These are phyloP conservation scores for Halocynthia roretzi DNA, from an alignment of 23 tunicate genomes.

Conservation along the genomic window DNA sequence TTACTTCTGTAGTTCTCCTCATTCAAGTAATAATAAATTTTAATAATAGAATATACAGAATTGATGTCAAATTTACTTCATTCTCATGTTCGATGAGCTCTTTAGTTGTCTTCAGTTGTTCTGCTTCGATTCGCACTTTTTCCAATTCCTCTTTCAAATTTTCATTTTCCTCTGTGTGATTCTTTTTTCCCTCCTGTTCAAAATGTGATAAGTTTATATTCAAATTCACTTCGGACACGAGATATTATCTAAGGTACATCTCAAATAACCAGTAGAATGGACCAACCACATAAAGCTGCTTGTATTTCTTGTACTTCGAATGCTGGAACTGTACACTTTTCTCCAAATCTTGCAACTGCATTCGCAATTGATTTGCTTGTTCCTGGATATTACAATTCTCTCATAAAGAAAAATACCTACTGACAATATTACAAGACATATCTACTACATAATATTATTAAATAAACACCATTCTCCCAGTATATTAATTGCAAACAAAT, in stretches of 20 bases:
- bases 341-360: conserved; percentile 41
- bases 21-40: too few species aligned
- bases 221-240: not conserved
- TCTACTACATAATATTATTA: too few species aligned
- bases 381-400: conserved; percentile 19
- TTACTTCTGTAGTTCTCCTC: too few species aligned
- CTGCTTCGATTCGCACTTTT: not conserved
- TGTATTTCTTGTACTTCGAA: conserved; percentile 45
- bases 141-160: conserved; percentile 2
- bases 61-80: not conserved
- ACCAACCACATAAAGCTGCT: conserved; percentile 53
- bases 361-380: conserved; percentile 34
- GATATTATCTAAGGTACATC: not conserved
- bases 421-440: not conserved
- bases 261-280: not conserved
- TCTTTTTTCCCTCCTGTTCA: conserved; percentile 6
- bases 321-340: conserved; percentile 36
- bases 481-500: too few species aligned
- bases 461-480: too few species aligned
- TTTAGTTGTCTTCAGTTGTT: not conserved
- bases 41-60: too few species aligned
- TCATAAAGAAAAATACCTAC: not conserved
- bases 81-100: conserved; percentile 1
- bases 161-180: conserved; percentile 34
- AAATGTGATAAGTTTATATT: not conserved